Evolutionary conservation across 1,140 invertebrate species (phyloP), one percentile per base, ranked within the genome.

Genomic region (Venturia canescens): DNA sequence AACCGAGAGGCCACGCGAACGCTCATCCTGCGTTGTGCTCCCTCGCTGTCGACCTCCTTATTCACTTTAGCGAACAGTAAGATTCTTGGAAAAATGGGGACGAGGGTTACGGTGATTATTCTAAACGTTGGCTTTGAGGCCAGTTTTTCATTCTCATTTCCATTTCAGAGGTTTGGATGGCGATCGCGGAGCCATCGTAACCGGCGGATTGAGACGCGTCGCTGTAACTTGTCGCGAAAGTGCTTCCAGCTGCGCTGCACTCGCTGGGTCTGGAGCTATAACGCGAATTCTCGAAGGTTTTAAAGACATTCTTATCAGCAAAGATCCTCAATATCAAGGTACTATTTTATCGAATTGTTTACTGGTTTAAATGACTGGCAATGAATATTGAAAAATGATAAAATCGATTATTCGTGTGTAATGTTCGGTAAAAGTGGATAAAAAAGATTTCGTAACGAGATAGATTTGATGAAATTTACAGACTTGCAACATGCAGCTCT

Each of bases 1-100:
- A 92, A 75, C 72, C 86, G 0, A 88, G 84, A 83, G 87, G 89
- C 72, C 86, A 90, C 29, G 86, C 86, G 2, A 91, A 90, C 78
- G 92, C 93, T 13, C 92, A 94, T 88, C 93, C 94, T 11, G 93
- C 93, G 60, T 88, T 95, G 5, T 94, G 94, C 81, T 90, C 93
- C 76, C 89, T 95, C 27, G 93, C 94, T 23, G 90, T 95, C 23
- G 93, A 94, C 80, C 90, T 95, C 29, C 90, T 95, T 23, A 93
- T 94, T 75, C 92, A 94, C 83, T 93, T 94, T 53, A 93, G 93
- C 29, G 89, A 94, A 85, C 91, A 92, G 93, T 93, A 84, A 93
- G 88, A 84, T 18, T 82, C 29, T n/a, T n/a, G n/a, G n/a, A n/a
- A n/a, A n/a, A n/a, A n/a, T n/a, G n/a, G n/a, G n/a, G n/a, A n/a